Evolutionary conservation across 2,888 invertebrate genomes (phyloP).

Genomic region (Biston stratarius): DNA sequence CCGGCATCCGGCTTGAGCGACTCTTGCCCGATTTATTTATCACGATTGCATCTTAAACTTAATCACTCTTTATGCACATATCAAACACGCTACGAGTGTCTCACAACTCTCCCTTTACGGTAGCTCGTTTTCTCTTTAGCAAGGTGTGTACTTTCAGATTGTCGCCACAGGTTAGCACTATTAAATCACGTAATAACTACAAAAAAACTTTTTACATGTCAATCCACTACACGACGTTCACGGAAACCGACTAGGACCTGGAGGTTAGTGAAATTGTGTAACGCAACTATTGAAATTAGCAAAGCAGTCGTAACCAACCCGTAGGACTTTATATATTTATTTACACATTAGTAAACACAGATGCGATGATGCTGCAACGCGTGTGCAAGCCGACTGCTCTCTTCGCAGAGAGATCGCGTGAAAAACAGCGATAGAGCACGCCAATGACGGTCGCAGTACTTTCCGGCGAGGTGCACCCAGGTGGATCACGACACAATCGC

Average conservation of each 20-base stretch:
- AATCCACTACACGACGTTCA: slow-evolving; percentile 46
- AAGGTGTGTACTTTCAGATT: slow-evolving; percentile 51
- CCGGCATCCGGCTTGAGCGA: slow-evolving; percentile 66
- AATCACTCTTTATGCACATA: slow-evolving; percentile 49
- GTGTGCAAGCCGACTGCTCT: slow-evolving; percentile 77
- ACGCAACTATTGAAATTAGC: slow-evolving; percentile 31
- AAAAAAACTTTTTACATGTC: slow-evolving; percentile 53
- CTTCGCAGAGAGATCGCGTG: slow-evolving; percentile 83
- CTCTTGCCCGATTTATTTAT: slow-evolving; percentile 52
- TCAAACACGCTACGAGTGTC: slow-evolving; percentile 13
- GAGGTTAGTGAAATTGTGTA: not conserved
- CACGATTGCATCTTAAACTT: slow-evolving; percentile 42
- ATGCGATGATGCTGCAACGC: slow-evolving; percentile 69
- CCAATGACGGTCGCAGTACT: slow-evolving; percentile 59
- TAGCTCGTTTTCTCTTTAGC: slow-evolving; percentile 22
- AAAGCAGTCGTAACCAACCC: slow-evolving; percentile 39
- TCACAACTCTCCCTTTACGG: slow-evolving; percentile 16
- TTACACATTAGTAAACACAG: slow-evolving; percentile 33
- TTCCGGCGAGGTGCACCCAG: slow-evolving; percentile 42
- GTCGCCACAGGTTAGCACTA: slow-evolving; percentile 56
- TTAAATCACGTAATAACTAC: slow-evolving; percentile 48
- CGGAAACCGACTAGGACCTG: slow-evolving; percentile 12
- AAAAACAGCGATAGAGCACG: slow-evolving; percentile 79
- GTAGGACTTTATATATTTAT: slow-evolving; percentile 16
- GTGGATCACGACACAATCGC: slow-evolving; percentile 45